phyloP scores from a whole-genome alignment of 2,113 vertebrate species.

The Carollia perspicillata region DNA sequence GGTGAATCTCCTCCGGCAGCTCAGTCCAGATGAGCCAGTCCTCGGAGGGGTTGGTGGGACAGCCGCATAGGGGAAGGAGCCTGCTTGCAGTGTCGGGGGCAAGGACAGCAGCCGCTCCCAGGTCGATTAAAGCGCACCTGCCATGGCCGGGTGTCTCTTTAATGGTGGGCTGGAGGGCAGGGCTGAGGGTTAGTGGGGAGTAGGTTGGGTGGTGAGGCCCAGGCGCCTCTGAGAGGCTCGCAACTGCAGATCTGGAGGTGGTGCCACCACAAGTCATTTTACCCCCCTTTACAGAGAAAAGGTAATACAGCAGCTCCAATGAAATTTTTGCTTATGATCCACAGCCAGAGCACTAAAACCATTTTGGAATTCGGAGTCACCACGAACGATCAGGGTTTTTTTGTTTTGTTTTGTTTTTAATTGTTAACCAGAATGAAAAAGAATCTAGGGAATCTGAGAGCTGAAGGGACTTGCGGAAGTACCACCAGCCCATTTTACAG shows the following conservation, averaged over 20 bases:
- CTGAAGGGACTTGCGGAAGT: background rate
- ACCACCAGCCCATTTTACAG: background rate
- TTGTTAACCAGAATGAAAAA: background rate
- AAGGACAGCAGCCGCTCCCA: background rate
- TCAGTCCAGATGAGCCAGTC: background rate
- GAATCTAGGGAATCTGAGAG: background rate
- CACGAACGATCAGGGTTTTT: no score
- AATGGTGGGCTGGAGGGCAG: fast-evolving
- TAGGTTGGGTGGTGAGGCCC: background rate
- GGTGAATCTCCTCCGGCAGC: background rate
- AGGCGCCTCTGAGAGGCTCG: background rate
- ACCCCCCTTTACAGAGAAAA: background rate
- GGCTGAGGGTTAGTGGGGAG: background rate
- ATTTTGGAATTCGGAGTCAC: background rate
- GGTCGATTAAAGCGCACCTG: background rate
- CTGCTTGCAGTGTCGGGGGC: background rate
- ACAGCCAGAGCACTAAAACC: background rate
- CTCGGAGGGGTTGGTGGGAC: background rate
- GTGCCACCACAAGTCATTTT: background rate
- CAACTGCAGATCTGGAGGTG: background rate
- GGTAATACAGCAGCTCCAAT: background rate
- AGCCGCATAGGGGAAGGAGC: fast-evolving
- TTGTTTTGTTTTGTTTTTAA: background rate
- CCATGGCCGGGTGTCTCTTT: background rate
- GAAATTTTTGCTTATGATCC: background rate